Conservation (phyloP, 2,113 vertebrate genomes). For the Neodontobutis hainanensis region DNA sequence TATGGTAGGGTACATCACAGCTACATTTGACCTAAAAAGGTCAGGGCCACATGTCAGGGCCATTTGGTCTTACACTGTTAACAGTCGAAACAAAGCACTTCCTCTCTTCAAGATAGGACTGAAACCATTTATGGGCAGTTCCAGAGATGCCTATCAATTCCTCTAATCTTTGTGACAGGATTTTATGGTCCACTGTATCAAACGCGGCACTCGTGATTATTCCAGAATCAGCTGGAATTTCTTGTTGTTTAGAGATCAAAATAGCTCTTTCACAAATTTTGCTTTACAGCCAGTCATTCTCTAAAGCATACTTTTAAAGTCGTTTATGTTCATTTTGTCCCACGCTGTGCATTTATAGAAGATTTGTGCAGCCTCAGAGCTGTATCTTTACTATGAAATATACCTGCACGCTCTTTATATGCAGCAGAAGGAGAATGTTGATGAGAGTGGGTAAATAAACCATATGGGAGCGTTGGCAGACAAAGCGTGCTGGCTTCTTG, state of each 20-base stretch:
- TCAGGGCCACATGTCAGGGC: too few relatives aligned
- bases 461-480: conserved; percentile 38
- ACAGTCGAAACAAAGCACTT: too few relatives aligned
- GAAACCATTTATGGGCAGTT: too few relatives aligned
- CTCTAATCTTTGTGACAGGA: too few relatives aligned
- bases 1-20: too few relatives aligned
- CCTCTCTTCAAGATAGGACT: too few relatives aligned
- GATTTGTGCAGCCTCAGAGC: conserved; percentile 4
- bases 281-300: conserved; percentile 1
- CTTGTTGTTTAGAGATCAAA: conserved; percentile 25
- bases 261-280: conserved; percentile 26
- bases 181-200: too few relatives aligned
- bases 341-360: conserved; percentile 25
- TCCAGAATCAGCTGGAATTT: conserved; percentile 18
- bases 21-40: too few relatives aligned
- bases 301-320: background rate
- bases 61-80: too few relatives aligned
- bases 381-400: conserved; percentile 20
- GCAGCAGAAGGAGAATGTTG: conserved; percentile 40
- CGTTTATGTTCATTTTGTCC: conserved; percentile 24
- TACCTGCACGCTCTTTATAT: conserved; percentile 17
- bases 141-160: too few relatives aligned
- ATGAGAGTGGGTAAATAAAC: conserved; percentile 53
- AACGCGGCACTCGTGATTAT: conserved; percentile 3
- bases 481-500: conserved; percentile 52